A percentile compares a stretch with the other conserved stretches of the same genome.
Conservation (phyloP, 2,113 vertebrate genomes). For the Antechinus stuartii region DNA sequence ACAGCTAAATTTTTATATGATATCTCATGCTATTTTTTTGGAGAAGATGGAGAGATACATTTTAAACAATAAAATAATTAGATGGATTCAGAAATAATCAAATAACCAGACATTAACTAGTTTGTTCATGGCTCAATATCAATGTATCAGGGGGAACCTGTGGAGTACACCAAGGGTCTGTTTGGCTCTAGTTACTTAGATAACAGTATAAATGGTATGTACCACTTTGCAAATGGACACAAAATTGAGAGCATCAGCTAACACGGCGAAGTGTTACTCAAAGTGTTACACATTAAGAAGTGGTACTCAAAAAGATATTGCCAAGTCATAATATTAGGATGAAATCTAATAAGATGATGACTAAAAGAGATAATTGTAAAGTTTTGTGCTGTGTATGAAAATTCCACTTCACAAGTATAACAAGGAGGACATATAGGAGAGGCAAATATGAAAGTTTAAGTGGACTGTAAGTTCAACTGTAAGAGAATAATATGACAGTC, state of each 20-base stretch:
- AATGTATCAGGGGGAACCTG: not conserved
- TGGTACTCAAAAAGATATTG: not conserved
- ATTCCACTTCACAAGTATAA: not conserved
- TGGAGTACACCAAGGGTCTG: not conserved
- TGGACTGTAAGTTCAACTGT: not conserved
- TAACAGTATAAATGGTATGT: not conserved
- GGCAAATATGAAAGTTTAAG: not conserved
- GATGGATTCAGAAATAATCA: too few relatives aligned
- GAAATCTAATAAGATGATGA: not conserved
- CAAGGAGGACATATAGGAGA: not conserved
- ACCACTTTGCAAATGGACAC: not conserved
- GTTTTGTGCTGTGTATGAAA: not conserved
- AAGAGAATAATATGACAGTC: not conserved
- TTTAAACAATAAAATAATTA: not conserved
- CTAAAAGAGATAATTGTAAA: not conserved
- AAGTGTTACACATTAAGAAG: not conserved
- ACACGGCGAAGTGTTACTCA: not conserved
- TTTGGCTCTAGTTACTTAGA: not conserved
- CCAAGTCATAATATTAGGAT: not conserved
- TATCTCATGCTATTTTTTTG: not conserved
- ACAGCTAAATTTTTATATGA: not conserved
- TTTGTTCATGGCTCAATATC: not conserved
- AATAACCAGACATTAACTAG: not conserved
- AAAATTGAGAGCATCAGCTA: not conserved
- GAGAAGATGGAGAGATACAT: not conserved